These are phyloP conservation scores for Chaetorhynchus papuensis DNA, from an alignment of 2,113 vertebrate species.

Conservation along the genomic window DNA sequence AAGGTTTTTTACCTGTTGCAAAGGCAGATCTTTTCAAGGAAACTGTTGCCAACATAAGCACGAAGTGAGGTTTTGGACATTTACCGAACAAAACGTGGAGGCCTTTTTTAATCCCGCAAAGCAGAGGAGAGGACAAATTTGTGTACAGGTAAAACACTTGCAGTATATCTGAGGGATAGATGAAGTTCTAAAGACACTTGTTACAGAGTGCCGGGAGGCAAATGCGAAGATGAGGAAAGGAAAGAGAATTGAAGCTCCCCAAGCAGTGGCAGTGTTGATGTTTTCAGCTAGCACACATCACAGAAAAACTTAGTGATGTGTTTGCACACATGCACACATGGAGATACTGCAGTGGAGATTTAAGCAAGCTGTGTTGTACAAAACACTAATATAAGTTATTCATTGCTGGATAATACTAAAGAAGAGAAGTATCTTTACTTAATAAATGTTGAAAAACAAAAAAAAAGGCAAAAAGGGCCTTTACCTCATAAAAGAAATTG, in stretches of 20 bases:
- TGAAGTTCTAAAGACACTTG: neutral
- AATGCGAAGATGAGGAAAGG: neutral
- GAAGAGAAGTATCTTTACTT: neutral
- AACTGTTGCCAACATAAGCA: neutral
- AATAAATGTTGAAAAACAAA: neutral
- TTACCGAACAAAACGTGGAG: neutral
- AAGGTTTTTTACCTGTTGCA: neutral
- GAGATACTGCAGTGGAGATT: neutral
- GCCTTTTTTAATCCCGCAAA: neutral
- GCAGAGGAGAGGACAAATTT: neutral
- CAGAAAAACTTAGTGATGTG: neutral
- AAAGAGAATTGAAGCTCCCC: neutral
- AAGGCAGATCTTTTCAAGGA: neutral
- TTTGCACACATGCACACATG: neutral
- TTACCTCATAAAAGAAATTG: neutral
- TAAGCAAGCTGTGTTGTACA: neutral
- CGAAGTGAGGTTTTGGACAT: neutral
- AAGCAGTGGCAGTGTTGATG: neutral
- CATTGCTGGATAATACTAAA: neutral
- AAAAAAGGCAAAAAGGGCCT: accelerated
- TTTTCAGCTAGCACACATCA: neutral
- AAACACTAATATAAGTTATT: neutral
- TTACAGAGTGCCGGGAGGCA: neutral
- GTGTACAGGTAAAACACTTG: neutral
- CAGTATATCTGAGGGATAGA: neutral